Evolutionary conservation across 2,888 invertebrate species (phyloP).

Genomic region (Eustalomyia histrio): DNA sequence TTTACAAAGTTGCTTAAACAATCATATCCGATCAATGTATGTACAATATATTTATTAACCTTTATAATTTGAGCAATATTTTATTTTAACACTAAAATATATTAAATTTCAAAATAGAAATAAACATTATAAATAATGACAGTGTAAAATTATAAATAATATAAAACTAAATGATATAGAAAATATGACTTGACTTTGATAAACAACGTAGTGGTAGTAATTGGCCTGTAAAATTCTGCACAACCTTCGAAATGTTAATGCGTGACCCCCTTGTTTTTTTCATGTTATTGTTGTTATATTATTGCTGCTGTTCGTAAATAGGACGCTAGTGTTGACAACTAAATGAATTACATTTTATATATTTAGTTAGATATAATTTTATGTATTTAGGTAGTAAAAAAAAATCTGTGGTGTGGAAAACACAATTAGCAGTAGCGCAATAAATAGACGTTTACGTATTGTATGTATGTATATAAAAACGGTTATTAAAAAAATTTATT

Average conservation of each 20-base stretch:
- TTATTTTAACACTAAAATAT: slow-evolving; percentile 10
- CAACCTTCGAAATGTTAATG: slow-evolving; percentile 46
- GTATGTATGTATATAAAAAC: slow-evolving; percentile 39
- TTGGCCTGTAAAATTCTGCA: neutral
- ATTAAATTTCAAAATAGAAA: slow-evolving; percentile 7
- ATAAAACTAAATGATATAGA: slow-evolving; percentile 15
- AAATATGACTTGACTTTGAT: slow-evolving; percentile 3
- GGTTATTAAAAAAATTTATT: slow-evolving; percentile 32
- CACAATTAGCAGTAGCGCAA: slow-evolving; percentile 65
- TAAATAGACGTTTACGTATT: slow-evolving; percentile 60
- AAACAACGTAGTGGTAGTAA: neutral
- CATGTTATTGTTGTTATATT: neutral
- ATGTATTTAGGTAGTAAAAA: neutral
- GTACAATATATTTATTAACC: neutral
- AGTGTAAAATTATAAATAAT: slow-evolving; percentile 13
- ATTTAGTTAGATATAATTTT: neutral
- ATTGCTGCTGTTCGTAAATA: neutral
- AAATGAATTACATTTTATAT: slow-evolving; percentile 9
- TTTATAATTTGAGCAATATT: neutral
- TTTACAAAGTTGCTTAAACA: no score
- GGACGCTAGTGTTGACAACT: slow-evolving; percentile 2
- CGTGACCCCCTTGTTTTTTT: slow-evolving; percentile 60
- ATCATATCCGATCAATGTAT: no score
- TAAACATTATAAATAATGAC: neutral
- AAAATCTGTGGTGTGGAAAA: slow-evolving; percentile 65